Percentiles rank a stretch among this genome's conserved stretches.
These are phyloP conservation scores for Halcyon badia DNA, from an alignment of 2,797 vertebrate species.

Conservation along the genomic window DNA sequence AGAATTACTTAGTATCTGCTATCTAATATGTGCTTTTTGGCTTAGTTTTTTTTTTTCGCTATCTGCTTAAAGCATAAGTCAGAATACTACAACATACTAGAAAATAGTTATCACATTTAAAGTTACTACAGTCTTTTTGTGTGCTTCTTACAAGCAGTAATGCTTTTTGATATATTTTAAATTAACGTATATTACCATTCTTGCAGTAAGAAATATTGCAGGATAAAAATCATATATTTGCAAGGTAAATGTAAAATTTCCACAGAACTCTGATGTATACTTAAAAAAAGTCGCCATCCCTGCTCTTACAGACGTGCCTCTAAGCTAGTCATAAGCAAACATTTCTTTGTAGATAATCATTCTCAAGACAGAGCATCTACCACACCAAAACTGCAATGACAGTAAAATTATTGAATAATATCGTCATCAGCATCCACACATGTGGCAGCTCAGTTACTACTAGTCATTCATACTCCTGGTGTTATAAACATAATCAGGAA, in stretches of 20 bases:
- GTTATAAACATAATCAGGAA: background rate
- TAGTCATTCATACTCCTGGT: background rate
- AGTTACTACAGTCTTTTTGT: background rate
- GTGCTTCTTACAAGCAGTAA: background rate
- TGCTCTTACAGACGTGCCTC: background rate
- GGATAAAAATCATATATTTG: background rate
- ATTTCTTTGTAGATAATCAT: background rate
- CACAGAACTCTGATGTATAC: background rate
- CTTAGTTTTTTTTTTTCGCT: background rate
- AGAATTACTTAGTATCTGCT: background rate
- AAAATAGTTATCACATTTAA: background rate
- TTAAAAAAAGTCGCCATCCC: background rate
- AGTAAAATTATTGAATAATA: background rate
- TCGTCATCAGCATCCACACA: background rate
- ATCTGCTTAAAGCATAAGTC: background rate
- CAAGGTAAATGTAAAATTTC: background rate
- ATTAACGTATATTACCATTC: background rate
- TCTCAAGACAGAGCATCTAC: background rate
- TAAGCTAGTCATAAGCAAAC: background rate
- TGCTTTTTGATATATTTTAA: background rate
- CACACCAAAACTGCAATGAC: background rate
- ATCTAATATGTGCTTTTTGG: background rate
- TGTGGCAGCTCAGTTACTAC: accelerated
- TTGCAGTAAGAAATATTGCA: background rate
- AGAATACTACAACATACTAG: background rate